Evolutionary conservation across 2,888 invertebrate species (phyloP), one percentile per base, ranked within the genome.

Genomic region (Stegophylla sp.): DNA sequence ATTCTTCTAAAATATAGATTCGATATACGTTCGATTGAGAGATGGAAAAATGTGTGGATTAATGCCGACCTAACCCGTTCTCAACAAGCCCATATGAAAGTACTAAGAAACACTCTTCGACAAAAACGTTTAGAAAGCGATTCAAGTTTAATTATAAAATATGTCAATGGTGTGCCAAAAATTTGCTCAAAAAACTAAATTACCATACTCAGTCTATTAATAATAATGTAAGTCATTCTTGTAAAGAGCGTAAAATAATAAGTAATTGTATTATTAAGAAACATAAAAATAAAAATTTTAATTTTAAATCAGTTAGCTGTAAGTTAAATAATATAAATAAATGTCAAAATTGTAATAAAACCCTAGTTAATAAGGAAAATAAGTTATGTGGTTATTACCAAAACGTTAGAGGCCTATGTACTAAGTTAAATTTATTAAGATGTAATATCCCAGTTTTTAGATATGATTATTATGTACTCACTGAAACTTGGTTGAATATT

Each of bases 401-500:
- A 59, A 59, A 59, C 20, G 59, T 20, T 3, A 59, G 59, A 59
- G 59, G 20, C 13, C 20, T 59, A 59, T 23, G 59, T 20, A 59
- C 59, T 59, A 59, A 59, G 17, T 59, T 59, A 59, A 59, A 59
- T 59, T 20, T 59, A 3, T 59, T 59, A 59, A 59, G 59, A 59
- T 59, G 59, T 59, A 20, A 59, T 20, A 20, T 59, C 20, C 59
- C 34, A 34, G 34, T 34, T 34, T 34, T 34, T 34, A 34, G 34
- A 13, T 59, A 45, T 51, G 71, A 71, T 48, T 45, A 45, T 51
- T 71, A 1, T 71, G 51, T 71, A 23, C 20, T 71, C 51, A 71
- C 48, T 48, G 71, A 71, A 71, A 71, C 71, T n/a, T 48, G 71
- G 71, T 48, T 71, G 48, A 71, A 20, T 59, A 1, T 5, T 59